Evolutionary conservation across 2,888 invertebrate genomes (phyloP).

Genomic region (Lymantria monacha): DNA sequence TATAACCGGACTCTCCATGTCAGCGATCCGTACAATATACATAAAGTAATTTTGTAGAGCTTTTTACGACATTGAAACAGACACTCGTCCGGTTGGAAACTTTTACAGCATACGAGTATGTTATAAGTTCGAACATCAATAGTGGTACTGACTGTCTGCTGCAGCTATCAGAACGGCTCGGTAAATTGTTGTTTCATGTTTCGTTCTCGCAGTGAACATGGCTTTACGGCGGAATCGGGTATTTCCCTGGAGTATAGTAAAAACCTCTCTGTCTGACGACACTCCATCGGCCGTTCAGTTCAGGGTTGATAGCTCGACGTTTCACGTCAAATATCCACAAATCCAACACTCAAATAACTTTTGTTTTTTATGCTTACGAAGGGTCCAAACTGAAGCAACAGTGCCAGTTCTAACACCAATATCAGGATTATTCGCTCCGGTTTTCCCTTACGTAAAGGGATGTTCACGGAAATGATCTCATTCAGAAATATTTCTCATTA

Average conservation of each 20-base stretch:
- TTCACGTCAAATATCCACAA: constrained; percentile 51
- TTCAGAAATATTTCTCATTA: constrained; percentile 71
- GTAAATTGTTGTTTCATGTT: constrained; percentile 60
- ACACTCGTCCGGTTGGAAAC: constrained; percentile 31
- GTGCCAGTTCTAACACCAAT: constrained; percentile 46
- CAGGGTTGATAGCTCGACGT: constrained; percentile 54
- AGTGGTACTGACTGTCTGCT: constrained; percentile 28
- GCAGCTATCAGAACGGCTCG: constrained; percentile 45
- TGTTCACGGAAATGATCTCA: constrained; percentile 50
- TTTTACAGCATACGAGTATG: constrained; percentile 29
- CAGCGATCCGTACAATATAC: constrained; percentile 43
- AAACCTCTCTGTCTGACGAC: constrained; percentile 60
- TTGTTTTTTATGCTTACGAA: constrained; percentile 51
- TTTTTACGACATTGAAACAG: constrained; percentile 59
- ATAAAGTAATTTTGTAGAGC: constrained; percentile 58
- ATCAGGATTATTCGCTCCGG: constrained; percentile 49
- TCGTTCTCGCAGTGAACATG: constrained; percentile 43
- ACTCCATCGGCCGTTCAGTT: constrained; percentile 57
- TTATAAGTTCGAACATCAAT: constrained; percentile 35
- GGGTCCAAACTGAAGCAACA: constrained; percentile 41
- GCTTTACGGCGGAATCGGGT: constrained; percentile 63
- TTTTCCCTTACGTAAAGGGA: constrained; percentile 48
- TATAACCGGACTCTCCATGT: constrained; percentile 48
- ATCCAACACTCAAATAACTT: constrained; percentile 55
- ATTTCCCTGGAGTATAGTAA: constrained; percentile 77